Evolutionary conservation across 1,140 invertebrate species (phyloP).

Genomic region (Artemia franciscana): DNA sequence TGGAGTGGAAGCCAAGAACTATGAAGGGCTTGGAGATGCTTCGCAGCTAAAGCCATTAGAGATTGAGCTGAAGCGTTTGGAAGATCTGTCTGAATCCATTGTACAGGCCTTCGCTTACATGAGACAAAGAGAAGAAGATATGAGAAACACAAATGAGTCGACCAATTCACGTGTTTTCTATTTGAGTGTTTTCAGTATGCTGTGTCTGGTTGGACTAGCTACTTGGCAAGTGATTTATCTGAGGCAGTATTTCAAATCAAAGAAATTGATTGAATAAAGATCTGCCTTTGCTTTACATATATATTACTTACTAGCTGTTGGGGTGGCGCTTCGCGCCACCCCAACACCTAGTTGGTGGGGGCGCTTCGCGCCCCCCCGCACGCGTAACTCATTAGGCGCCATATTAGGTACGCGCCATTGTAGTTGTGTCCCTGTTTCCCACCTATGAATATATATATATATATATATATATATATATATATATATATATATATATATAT

Average conservation of each 20-base stretch:
- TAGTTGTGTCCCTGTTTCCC: too few relatives aligned
- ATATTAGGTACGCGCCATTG: too few relatives aligned
- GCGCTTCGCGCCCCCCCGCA: too few relatives aligned
- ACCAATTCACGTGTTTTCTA: constrained; percentile 90
- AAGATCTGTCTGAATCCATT: constrained; percentile 89
- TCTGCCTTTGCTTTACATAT: too few relatives aligned
- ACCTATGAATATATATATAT: too few relatives aligned
- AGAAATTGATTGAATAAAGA: constrained; percentile 96
- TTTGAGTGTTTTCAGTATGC: constrained; percentile 94
- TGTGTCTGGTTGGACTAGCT: constrained; percentile 71
- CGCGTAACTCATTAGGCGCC: too few relatives aligned
- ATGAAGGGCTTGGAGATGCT: constrained; percentile 86
- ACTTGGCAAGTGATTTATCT: constrained; percentile 96
- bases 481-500: too few relatives aligned
- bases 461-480: too few relatives aligned
- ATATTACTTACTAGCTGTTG: too few relatives aligned
- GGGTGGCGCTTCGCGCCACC: too few relatives aligned
- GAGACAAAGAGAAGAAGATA: constrained; percentile 87
- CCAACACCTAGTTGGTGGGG: too few relatives aligned
- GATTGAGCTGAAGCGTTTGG: constrained; percentile 77
- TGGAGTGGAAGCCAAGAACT: constrained; percentile 90
- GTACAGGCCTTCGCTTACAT: constrained; percentile 93
- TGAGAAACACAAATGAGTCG: constrained; percentile 96
- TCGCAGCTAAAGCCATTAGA: constrained; percentile 94
- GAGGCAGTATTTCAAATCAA: constrained; percentile 90